Conservation (phyloP, 2,888 invertebrate species). For the Xanthostigma xanthostigma region DNA sequence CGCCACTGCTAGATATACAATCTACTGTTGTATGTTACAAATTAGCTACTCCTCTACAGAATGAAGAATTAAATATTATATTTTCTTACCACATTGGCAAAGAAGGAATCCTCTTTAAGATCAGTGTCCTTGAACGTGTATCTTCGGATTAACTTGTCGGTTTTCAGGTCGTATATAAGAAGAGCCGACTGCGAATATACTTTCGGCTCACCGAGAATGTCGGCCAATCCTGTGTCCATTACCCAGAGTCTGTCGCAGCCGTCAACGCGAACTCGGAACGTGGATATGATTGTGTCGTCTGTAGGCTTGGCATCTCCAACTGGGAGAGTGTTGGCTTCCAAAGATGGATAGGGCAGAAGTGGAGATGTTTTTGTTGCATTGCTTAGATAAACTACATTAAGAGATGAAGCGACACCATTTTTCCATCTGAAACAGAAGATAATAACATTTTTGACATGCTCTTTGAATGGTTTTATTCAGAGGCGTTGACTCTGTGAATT, state of each 20-base stretch:
- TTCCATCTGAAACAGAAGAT: constrained; percentile 33
- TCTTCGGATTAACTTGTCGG: constrained; percentile 51
- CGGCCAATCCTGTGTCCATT: constrained; percentile 62
- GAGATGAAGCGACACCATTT: constrained; percentile 51
- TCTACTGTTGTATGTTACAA: neutral
- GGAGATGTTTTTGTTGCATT: constrained; percentile 46
- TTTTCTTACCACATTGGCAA: constrained; percentile 59
- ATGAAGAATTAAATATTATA: no score
- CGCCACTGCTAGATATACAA: no score
- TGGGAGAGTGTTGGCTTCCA: constrained; percentile 63
- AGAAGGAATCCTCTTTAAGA: constrained; percentile 59
- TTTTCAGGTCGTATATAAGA: constrained; percentile 59
- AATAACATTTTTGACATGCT: neutral
- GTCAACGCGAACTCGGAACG: constrained; percentile 59
- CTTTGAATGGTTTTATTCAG: no score
- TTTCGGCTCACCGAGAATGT: constrained; percentile 50
- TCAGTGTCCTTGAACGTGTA: constrained; percentile 52
- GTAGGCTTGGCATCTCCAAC: constrained; percentile 26
- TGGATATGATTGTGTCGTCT: constrained; percentile 50
- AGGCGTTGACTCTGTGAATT: no score
- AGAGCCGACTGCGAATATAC: constrained; percentile 48
- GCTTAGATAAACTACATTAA: constrained; percentile 47
- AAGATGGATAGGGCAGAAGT: constrained; percentile 61
- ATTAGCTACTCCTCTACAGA: no score
- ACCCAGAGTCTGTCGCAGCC: constrained; percentile 70